A percentile compares a stretch with the other conserved stretches of the same genome.
phyloP scores from a whole-genome alignment of 2,797 vertebrate genomes.

The Natrix natrix region DNA sequence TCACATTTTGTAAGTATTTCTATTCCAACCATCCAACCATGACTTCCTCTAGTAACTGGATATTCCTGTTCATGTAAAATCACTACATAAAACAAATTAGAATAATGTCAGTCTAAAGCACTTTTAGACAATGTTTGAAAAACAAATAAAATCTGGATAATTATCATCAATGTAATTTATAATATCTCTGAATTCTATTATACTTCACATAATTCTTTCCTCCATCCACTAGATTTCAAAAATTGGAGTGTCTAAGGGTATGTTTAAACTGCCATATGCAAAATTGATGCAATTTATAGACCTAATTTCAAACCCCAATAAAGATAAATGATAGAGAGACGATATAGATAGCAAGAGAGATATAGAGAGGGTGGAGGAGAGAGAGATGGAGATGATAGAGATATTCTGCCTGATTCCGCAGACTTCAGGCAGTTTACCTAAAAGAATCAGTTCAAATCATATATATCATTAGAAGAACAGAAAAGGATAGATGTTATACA shows the following conservation, averaged over 20 bases:
- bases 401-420: background rate
- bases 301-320: background rate
- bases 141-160: background rate
- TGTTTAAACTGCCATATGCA: background rate
- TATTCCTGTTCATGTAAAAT: background rate
- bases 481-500: background rate
- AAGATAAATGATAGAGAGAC: background rate
- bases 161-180: background rate
- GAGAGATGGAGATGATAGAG: background rate
- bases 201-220: background rate
- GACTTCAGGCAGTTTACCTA: background rate
- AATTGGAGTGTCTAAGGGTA: background rate
- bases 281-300: background rate
- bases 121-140: background rate
- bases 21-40: background rate
- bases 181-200: background rate
- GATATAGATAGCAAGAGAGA: background rate
- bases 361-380: no score
- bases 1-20: background rate
- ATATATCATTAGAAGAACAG: background rate
- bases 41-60: background rate
- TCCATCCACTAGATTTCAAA: background rate
- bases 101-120: background rate
- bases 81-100: background rate
- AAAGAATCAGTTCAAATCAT: background rate